Percentiles rank a stretch among this genome's conserved stretches.
phyloP scores from a whole-genome alignment of 2,797 vertebrate species.

The Forpus xanthops region DNA sequence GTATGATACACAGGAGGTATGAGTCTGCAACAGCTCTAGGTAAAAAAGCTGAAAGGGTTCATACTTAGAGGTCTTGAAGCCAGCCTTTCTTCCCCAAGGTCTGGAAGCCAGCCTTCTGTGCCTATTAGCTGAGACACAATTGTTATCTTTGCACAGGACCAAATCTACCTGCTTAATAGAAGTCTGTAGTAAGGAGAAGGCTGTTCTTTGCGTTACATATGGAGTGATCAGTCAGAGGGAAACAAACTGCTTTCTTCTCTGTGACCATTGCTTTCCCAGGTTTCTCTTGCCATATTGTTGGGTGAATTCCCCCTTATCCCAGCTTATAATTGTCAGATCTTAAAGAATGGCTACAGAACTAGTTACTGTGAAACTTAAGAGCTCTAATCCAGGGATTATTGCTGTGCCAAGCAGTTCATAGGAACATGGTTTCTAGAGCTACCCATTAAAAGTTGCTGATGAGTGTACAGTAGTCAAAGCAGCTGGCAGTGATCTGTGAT shows the following conservation, averaged over 20 bases:
- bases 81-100: background rate
- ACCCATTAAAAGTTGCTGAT: background rate
- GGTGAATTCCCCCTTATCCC: background rate
- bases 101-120: background rate
- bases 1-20: background rate
- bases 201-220: background rate
- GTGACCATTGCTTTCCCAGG: background rate
- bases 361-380: background rate
- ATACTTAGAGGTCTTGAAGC: background rate
- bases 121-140: background rate
- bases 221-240: background rate
- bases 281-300: background rate
- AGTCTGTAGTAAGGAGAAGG: background rate
- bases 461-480: background rate
- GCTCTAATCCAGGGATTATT: background rate
- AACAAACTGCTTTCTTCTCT: background rate
- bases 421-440: background rate
- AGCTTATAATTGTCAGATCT: background rate
- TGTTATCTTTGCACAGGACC: background rate
- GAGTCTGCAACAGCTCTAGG: background rate
- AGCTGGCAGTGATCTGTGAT: background rate
- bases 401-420: background rate
- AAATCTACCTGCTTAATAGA: background rate
- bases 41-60: background rate
- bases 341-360: background rate